phyloP scores from a whole-genome alignment of 2,888 invertebrate genomes.

The Gonocerus acuteangulatus region DNA sequence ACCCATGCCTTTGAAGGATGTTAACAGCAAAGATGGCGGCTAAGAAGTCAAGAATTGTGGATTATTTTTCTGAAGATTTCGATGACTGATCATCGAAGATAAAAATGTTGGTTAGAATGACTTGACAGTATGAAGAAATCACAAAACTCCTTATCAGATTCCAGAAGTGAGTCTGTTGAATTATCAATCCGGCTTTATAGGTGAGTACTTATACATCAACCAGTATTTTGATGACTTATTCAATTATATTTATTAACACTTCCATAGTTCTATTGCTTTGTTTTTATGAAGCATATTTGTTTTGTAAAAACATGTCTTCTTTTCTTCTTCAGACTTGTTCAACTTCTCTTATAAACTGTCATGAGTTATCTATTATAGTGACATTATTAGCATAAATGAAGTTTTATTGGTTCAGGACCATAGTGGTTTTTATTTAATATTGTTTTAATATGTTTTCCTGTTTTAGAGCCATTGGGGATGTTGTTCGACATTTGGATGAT shows the following conservation, averaged over 20 bases:
- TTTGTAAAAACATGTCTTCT: no score
- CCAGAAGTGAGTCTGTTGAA: conserved; percentile 50
- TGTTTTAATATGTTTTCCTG: conserved; percentile 39
- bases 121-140: conserved; percentile 51
- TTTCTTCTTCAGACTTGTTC: no score
- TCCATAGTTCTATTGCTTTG: no score
- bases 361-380: no score
- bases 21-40: conserved; percentile 24
- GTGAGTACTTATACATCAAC: conserved; percentile 42
- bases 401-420: no score
- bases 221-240: no score
- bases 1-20: conserved; percentile 18
- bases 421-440: neutral
- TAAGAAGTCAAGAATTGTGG: conserved; percentile 18
- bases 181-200: conserved; percentile 52
- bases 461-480: conserved; percentile 58
- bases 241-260: no score
- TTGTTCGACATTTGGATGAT: conserved; percentile 61
- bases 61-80: conserved; percentile 18
- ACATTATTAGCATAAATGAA: neutral
- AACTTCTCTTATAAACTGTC: no score
- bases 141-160: conserved; percentile 49
- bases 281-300: no score
- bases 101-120: conserved; percentile 43
- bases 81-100: conserved; percentile 26